Conservation (phyloP, 1,140 invertebrate species). For the Drosophila nasuta region DNA sequence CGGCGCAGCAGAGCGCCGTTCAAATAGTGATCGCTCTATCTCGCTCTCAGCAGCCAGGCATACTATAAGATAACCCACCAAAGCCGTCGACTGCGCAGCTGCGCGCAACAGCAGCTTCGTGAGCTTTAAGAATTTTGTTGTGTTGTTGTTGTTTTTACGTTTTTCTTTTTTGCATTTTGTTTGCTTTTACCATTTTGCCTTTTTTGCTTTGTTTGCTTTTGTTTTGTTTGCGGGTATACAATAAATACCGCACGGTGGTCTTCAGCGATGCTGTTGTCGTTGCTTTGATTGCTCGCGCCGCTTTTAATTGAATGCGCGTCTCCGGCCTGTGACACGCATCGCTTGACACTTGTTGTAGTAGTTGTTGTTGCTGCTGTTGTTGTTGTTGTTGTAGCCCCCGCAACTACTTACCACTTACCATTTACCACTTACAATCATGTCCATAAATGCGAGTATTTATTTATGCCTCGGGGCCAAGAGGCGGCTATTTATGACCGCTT, state of each 20-base stretch:
- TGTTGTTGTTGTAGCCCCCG: conserved; percentile 44
- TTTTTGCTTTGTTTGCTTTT: conserved; percentile 11
- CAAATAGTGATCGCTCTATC: conserved; percentile 1
- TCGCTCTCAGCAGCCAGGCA: conserved; percentile 15
- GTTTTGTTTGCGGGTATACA: conserved; percentile 20
- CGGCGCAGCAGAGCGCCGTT: conserved; percentile 20
- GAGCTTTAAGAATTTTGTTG: conserved; percentile 62
- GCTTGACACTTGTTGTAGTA: conserved; percentile 62
- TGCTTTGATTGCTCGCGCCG: conserved; percentile 66
- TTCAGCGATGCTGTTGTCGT: conserved; percentile 18
- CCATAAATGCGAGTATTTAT: conserved; percentile 5
- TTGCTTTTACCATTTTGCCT: not conserved
- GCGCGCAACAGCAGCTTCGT: conserved; percentile 34
- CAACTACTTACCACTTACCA: conserved; percentile 27
- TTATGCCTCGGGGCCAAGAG: conserved; percentile 29
- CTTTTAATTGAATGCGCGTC: conserved; percentile 61
- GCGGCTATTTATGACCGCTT: conserved; percentile 33
- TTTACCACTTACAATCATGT: conserved; percentile 14
- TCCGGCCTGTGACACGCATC: conserved; percentile 49
- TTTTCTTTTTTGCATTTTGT: conserved; percentile 24
- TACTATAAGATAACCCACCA: not conserved
- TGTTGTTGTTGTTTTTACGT: conserved; percentile 39
- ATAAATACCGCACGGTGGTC: conserved; percentile 44
- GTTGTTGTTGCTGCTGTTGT: too few relatives aligned
- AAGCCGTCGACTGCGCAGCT: conserved; percentile 25